Percentiles rank a stretch among this genome's conserved stretches.
phyloP scores from a whole-genome alignment of 2,797 vertebrate genomes.

The Cheirogaleus major region DNA sequence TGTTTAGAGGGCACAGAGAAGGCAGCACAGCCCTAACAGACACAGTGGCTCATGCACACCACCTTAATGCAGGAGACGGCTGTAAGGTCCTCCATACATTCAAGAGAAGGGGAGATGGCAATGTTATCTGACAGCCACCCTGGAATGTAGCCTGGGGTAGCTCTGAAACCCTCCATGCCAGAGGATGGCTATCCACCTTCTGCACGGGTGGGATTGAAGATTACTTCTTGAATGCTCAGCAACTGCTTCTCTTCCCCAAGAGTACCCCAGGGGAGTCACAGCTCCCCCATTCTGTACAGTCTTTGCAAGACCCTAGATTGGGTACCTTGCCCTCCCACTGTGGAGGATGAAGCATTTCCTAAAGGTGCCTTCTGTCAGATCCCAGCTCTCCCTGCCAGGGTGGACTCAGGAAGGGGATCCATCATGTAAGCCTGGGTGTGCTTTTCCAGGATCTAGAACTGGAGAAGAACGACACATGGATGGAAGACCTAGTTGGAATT shows the following conservation, averaged over 20 bases:
- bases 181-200: background rate
- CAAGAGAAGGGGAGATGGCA: background rate
- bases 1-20: accelerated
- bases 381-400: background rate
- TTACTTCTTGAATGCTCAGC: background rate
- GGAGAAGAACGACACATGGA: background rate
- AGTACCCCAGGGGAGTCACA: background rate
- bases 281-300: background rate
- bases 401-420: too few relatives aligned
- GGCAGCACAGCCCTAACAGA: background rate
- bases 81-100: background rate
- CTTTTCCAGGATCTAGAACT: background rate
- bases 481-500: accelerated
- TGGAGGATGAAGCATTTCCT: background rate
- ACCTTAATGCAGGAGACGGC: background rate
- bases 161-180: background rate
- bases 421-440: too few relatives aligned
- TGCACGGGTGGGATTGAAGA: background rate
- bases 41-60: background rate
- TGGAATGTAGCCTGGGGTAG: background rate
- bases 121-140: background rate
- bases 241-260: background rate
- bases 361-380: background rate
- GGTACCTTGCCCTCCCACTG: background rate
- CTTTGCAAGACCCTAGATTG: background rate